Percentiles rank a stretch among this genome's conserved stretches.
Evolutionary conservation across 1,140 invertebrate genomes (phyloP).

Genomic region (Philotrypesis tridentata): DNA sequence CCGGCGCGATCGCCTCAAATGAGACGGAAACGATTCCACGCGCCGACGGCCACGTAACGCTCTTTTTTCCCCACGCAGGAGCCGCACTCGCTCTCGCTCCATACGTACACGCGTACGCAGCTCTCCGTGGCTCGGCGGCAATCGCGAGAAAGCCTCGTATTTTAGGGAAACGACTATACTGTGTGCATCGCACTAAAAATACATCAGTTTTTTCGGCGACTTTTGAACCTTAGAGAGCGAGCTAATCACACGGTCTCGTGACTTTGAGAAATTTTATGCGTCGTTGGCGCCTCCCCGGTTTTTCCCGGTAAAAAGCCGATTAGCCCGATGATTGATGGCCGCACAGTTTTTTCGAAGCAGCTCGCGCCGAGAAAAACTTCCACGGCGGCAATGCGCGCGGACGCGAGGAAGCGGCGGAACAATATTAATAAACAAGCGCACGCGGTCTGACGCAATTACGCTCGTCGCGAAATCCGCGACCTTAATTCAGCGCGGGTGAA

Average conservation of each 20-base stretch:
- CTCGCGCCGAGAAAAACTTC: no score
- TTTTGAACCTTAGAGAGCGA: neutral
- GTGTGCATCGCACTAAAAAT: slow-evolving; percentile 13
- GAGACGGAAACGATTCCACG: neutral
- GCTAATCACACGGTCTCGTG: slow-evolving; percentile 21
- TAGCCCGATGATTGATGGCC: neutral
- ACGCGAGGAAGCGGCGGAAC: neutral
- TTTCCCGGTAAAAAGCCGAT: neutral
- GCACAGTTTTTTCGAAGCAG: neutral
- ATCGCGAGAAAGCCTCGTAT: slow-evolving; percentile 4
- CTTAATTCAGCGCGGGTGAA: neutral
- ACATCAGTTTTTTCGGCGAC: slow-evolving; percentile 24
- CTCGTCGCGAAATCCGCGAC: neutral
- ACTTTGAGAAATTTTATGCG: slow-evolving; percentile 10
- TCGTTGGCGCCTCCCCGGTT: neutral
- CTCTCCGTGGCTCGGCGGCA: neutral
- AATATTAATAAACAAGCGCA: neutral
- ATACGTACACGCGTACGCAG: neutral
- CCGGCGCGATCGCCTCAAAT: neutral
- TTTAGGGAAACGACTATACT: slow-evolving; percentile 8
- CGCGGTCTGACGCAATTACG: neutral
- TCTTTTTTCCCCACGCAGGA: neutral
- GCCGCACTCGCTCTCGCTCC: no score
- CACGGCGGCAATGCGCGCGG: no score
- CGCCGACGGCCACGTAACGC: neutral